Percentiles rank a stretch among this genome's conserved stretches.
These are phyloP conservation scores for Centropus unirufus DNA, from an alignment of 2,113 vertebrate genomes.

Conservation along the genomic window DNA sequence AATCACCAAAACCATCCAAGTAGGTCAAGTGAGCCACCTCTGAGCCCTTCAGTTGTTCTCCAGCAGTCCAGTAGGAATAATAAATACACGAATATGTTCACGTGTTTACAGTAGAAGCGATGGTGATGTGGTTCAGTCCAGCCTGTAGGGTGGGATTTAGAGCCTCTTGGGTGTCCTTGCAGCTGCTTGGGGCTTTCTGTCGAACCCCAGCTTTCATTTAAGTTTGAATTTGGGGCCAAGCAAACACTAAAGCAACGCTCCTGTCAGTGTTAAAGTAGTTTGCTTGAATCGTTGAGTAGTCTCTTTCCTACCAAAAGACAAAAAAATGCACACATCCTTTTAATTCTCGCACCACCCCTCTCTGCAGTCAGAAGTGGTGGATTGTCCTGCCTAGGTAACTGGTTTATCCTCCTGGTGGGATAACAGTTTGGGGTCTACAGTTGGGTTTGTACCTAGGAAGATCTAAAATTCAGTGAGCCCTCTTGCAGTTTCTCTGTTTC, in stretches of 20 bases:
- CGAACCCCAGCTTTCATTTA: not conserved
- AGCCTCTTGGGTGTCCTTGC: not conserved
- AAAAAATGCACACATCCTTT: not conserved
- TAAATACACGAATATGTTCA: not conserved
- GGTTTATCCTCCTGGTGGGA: not conserved
- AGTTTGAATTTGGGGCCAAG: not conserved
- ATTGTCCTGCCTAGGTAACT: not conserved
- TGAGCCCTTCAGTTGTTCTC: not conserved
- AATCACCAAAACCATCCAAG: conserved; percentile 98
- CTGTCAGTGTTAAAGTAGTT: not conserved
- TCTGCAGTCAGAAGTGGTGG: not conserved
- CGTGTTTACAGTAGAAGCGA: not conserved
- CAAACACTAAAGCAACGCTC: not conserved
- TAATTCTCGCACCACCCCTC: not conserved
- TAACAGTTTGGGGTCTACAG: not conserved
- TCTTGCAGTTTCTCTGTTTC: not conserved
- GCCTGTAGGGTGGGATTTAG: not conserved
- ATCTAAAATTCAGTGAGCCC: not conserved
- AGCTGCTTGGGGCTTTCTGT: not conserved
- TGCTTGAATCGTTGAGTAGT: not conserved
- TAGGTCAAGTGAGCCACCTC: conserved; percentile 53
- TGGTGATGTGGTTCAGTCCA: not conserved
- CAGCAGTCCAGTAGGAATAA: not conserved
- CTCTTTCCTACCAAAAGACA: not conserved
- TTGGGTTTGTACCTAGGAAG: not conserved